A percentile compares a stretch with the other conserved stretches of the same genome.
Evolutionary conservation across 2,113 vertebrate genomes (phyloP).

Genomic region (Microcebus murinus): DNA sequence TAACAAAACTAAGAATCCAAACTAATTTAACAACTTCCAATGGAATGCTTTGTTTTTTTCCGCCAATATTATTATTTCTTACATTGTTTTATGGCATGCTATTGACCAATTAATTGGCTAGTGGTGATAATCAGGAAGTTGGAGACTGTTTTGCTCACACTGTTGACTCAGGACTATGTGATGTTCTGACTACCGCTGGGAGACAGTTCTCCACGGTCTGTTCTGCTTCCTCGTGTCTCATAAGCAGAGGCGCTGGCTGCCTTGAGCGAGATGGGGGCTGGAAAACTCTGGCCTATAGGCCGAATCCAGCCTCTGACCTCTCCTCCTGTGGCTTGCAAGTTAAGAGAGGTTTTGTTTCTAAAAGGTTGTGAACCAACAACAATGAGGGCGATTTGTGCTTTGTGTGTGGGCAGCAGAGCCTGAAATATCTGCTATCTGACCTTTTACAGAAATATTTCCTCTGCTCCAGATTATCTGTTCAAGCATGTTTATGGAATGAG

Average conservation of each 20-base stretch:
- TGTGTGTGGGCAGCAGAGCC: not conserved
- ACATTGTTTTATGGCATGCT: not conserved
- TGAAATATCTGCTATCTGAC: not conserved
- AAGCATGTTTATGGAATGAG: not conserved
- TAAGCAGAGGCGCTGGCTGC: not conserved
- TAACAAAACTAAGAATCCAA: conserved; percentile 10
- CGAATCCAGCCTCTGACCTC: not conserved
- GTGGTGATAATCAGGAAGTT: not conserved
- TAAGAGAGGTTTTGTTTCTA: not conserved
- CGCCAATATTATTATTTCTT: not conserved
- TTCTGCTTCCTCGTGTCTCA: not conserved
- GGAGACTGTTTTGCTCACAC: not conserved
- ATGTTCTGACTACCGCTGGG: not conserved
- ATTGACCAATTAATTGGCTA: not conserved
- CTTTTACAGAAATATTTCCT: not conserved
- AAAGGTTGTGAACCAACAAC: not conserved
- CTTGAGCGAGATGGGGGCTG: not conserved
- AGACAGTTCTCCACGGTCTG: not conserved
- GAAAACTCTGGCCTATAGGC: not conserved
- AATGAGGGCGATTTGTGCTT: not conserved
- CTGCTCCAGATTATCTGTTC: not conserved
- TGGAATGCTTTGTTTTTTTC: not conserved
- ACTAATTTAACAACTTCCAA: not conserved
- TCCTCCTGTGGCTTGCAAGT: not conserved
- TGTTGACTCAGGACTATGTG: not conserved